Evolutionary conservation across 2,888 invertebrate genomes (phyloP), one percentile per base, ranked within the genome.

Genomic region (Papilio elwesi): DNA sequence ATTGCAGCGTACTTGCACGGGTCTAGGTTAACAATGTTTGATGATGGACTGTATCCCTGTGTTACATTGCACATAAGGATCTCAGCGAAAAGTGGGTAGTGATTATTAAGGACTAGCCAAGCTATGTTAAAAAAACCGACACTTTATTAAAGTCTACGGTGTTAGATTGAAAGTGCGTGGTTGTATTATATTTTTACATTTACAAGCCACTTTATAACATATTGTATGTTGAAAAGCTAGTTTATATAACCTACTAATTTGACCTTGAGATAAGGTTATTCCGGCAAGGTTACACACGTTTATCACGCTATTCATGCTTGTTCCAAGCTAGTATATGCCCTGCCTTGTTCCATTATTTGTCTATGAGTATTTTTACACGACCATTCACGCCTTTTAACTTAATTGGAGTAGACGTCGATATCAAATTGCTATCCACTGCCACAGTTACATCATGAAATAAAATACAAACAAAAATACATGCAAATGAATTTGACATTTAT

Each of bases 181-280:
- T 59, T 38, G 57, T 43, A 1, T n/a, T 43, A 43, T 43, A 43
- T 38, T 43, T 59, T n/a, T n/a, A 57, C 59, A 59, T 13, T 59
- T 15, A 62, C 9, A 43, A 62, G 43, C 10, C 11, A 62, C n/a
- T 43, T 4, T 43, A 43, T 15, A 12, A 5, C 59, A 43, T 59
- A 13, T 38, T 59, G 36, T 57, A 57, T 36, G 59, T 62, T 62
- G 43, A 62, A 62, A 15, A 38, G 57, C 36, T 11, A 57, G 36
- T 59, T 59, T 59, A 62, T 43, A 62, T 9, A 59, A 7, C n/a
- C 6, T 52, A 66, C 51, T 49, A 49, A 51, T 49, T 65, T 38
- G 15, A 65, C 65, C 65, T 65, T 65, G 26, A 51, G 36, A 8
- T 51, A 65, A 65, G 65, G 65, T 65, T 36, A 65, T n/a, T n/a